Evolutionary conservation across 2,113 vertebrate species (phyloP).

Genomic region (Aegithalos caudatus): DNA sequence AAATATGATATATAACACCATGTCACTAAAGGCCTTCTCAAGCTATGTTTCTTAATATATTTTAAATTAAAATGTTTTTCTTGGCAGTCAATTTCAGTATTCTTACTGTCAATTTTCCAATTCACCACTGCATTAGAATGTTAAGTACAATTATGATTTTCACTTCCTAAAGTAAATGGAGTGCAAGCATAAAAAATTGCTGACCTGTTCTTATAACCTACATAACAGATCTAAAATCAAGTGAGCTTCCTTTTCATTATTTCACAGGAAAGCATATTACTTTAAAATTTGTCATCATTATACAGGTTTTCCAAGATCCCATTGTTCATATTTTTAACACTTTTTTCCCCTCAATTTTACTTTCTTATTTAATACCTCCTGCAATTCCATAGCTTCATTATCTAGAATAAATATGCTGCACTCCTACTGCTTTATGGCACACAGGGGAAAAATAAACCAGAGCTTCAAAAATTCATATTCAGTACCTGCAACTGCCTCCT

Average conservation of each 20-base stretch:
- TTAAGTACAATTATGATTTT: background rate
- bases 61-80: background rate
- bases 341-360: background rate
- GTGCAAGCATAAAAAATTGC: background rate
- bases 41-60: background rate
- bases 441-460: background rate
- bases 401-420: conserved; percentile 8
- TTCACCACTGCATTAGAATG: background rate
- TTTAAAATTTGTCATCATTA: background rate
- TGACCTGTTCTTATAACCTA: background rate
- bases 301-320: background rate
- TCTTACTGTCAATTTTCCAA: background rate
- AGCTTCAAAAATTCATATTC: conserved; percentile 1
- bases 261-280: background rate
- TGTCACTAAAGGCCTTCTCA: background rate
- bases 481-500: background rate
- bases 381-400: conserved; percentile 21
- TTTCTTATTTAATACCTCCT: conserved; percentile 13
- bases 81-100: background rate
- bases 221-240: background rate
- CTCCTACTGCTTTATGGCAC: background rate
- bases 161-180: background rate
- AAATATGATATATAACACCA: background rate
- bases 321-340: background rate
- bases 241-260: background rate